Conservation (phyloP, 2,113 vertebrate genomes). For the Salvelinus alpinus region DNA sequence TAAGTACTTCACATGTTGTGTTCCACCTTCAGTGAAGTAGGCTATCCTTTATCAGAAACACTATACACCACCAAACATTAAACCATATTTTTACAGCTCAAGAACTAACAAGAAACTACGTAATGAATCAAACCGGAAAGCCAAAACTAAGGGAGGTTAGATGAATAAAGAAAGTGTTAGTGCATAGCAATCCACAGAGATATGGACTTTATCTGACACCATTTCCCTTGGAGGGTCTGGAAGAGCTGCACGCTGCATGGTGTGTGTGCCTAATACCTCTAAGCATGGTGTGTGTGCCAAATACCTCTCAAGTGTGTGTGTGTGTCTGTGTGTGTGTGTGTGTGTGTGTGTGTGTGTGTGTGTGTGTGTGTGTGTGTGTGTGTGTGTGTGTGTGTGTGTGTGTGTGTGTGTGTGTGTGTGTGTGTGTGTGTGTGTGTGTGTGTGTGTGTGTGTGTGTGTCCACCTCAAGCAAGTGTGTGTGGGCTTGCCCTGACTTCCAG, state of each 20-base stretch:
- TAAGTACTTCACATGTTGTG: not conserved
- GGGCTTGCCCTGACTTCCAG: not conserved
- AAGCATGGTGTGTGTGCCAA: constrained; percentile 15
- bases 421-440: constrained; percentile 22
- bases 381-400: constrained; percentile 13
- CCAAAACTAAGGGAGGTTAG: too few relatives aligned
- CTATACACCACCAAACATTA: too few relatives aligned
- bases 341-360: constrained; percentile 23
- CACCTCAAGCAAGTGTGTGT: constrained; percentile 4
- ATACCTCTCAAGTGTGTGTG: constrained; percentile 6
- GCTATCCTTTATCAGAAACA: too few relatives aligned
- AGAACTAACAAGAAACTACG: too few relatives aligned
- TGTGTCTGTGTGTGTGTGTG: constrained; percentile 15
- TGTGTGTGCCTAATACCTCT: not conserved
- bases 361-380: constrained; percentile 20
- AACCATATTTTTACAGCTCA: too few relatives aligned
- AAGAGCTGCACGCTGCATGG: constrained; percentile 1
- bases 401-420: constrained; percentile 24
- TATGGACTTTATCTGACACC: constrained; percentile 30
- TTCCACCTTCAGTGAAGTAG: too few relatives aligned
- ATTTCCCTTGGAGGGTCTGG: constrained; percentile 18
- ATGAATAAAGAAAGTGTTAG: not conserved
- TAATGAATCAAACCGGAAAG: too few relatives aligned
- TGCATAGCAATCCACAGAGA: constrained; percentile 32
- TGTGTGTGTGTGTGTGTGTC: constrained; percentile 22